Percentiles rank a stretch among this genome's conserved stretches.
phyloP scores from a whole-genome alignment of 2,888 invertebrate species.

The Dioctria linearis region DNA sequence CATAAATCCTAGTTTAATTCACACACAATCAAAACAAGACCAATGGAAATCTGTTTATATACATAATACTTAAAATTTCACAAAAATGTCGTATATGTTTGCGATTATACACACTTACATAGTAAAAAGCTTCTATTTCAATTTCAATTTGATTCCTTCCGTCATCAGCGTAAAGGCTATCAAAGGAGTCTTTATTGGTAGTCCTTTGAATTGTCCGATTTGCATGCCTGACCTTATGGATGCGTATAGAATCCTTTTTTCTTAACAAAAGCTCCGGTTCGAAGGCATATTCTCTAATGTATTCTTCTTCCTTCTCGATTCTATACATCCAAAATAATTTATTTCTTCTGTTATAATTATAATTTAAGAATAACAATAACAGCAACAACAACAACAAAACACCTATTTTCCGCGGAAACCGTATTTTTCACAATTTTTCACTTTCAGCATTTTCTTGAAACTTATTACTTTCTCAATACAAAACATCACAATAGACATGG shows the following conservation, averaged over 20 bases:
- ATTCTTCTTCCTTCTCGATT: conserved; percentile 66
- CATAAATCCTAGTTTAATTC: conserved; percentile 6
- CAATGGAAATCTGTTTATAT: not conserved
- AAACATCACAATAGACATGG: conserved; percentile 16
- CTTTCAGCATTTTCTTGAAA: conserved; percentile 56
- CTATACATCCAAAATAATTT: conserved; percentile 51
- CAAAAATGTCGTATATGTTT: not conserved
- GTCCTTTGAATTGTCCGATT: conserved; percentile 46
- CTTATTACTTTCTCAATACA: conserved; percentile 7
- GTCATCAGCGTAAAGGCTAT: conserved; percentile 52
- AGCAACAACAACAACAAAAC: not conserved
- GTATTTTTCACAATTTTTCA: conserved; percentile 60
- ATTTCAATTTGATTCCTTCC: conserved; percentile 67
- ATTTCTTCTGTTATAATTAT: not conserved
- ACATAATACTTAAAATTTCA: not conserved
- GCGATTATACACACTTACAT: conserved; percentile 64
- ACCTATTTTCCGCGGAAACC: conserved; percentile 59
- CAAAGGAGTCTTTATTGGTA: conserved; percentile 7
- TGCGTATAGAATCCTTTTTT: conserved; percentile 65
- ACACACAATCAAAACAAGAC: conserved; percentile 6
- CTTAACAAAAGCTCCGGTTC: conserved; percentile 68
- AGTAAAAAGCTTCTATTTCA: conserved; percentile 69
- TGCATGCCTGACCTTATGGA: conserved; percentile 61
- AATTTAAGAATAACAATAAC: not conserved
- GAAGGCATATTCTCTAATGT: conserved; percentile 69